These are phyloP conservation scores for Drosophila murphyi DNA, from an alignment of 1,140 invertebrate species.

Conservation along the genomic window DNA sequence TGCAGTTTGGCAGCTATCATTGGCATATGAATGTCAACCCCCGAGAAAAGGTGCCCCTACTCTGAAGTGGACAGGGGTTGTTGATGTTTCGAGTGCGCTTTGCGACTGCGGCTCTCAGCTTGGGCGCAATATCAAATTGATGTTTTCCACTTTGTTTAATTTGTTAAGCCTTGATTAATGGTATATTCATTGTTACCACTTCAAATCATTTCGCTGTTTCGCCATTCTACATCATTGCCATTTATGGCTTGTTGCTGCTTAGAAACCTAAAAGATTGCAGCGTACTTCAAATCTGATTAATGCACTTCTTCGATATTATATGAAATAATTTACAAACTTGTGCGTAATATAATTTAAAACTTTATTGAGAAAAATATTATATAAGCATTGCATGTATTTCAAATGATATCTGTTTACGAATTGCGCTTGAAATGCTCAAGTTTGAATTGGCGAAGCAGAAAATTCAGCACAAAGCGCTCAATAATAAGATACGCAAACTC, in stretches of 20 bases:
- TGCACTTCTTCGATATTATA: neutral
- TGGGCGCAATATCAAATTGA: slow-evolving; percentile 64
- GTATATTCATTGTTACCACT: slow-evolving; percentile 59
- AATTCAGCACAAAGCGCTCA: slow-evolving; percentile 29
- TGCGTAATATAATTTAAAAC: too few species aligned
- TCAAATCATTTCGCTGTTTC: slow-evolving; percentile 15
- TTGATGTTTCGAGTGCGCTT: neutral
- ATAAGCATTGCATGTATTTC: neutral
- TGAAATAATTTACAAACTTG: too few species aligned
- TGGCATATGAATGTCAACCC: slow-evolving; percentile 56
- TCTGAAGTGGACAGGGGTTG: slow-evolving; percentile 24
- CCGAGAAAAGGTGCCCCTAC: slow-evolving; percentile 8
- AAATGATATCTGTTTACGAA: slow-evolving; percentile 3
- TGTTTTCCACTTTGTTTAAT: slow-evolving; percentile 81
- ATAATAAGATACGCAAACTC: slow-evolving; percentile 60
- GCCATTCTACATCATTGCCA: slow-evolving; percentile 2
- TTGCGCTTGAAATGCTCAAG: slow-evolving; percentile 9
- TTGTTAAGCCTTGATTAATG: slow-evolving; percentile 74
- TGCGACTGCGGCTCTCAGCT: neutral
- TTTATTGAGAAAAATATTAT: too few species aligned
- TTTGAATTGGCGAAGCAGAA: slow-evolving; percentile 29
- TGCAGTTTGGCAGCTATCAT: slow-evolving; percentile 59
- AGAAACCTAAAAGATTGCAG: too few species aligned
- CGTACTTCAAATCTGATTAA: neutral
- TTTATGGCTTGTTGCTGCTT: slow-evolving; percentile 2